phyloP scores from a whole-genome alignment of 2,888 invertebrate genomes.

The Argynnis bischoffii region DNA sequence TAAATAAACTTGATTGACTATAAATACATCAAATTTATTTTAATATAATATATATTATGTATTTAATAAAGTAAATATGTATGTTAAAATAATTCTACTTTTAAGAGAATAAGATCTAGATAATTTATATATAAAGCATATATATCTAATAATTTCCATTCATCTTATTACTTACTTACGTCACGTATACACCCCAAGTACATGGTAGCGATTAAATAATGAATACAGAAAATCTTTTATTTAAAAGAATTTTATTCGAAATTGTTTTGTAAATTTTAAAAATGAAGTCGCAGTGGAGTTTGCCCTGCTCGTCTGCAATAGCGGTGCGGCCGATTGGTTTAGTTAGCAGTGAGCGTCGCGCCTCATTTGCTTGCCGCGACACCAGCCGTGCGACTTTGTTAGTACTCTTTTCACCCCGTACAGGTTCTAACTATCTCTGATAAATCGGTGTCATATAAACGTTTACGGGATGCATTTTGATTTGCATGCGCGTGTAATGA shows the following conservation, averaged over 20 bases:
- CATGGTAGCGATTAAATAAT: no score
- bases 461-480: constrained; percentile 44
- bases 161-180: no score
- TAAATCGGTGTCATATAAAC: constrained; percentile 66
- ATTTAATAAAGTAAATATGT: no score
- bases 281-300: constrained; percentile 27
- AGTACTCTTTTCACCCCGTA: constrained; percentile 75
- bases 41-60: not conserved
- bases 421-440: constrained; percentile 70
- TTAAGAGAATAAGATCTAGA: no score
- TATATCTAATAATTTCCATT: no score
- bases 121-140: no score
- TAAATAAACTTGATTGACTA: not conserved
- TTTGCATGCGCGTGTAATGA: constrained; percentile 36
- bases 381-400: constrained; percentile 65
- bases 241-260: constrained; percentile 2
- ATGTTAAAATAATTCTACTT: no score
- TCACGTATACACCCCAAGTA: no score
- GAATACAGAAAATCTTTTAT: not conserved
- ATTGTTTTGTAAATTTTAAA: constrained; percentile 6
- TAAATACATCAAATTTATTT: not conserved
- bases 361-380: constrained; percentile 78
- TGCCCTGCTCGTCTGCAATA: constrained; percentile 53
- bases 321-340: constrained; percentile 75
- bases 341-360: constrained; percentile 81